These are phyloP conservation scores for Drosophila neonasuta DNA, from an alignment of 2,888 invertebrate species.

Conservation along the genomic window DNA sequence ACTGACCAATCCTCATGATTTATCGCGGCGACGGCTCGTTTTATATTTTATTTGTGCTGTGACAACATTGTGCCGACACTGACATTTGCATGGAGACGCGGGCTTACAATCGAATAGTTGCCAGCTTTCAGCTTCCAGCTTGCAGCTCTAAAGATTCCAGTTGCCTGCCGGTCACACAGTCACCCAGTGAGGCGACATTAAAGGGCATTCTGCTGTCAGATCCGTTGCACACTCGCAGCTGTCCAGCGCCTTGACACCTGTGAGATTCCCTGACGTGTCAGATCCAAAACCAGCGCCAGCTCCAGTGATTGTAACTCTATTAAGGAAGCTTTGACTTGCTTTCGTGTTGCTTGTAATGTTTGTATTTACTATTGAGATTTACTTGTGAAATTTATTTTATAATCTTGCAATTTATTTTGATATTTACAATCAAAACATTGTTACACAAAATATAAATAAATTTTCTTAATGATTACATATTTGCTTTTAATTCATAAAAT, in stretches of 20 bases:
- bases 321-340: slow-evolving; percentile 16
- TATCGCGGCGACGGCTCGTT: slow-evolving; percentile 70
- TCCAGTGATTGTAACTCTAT: slow-evolving; percentile 39
- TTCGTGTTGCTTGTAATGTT: neutral
- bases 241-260: slow-evolving; percentile 73
- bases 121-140: slow-evolving; percentile 1
- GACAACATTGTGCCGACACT: slow-evolving; percentile 66
- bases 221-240: slow-evolving; percentile 66
- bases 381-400: neutral
- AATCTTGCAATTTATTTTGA: slow-evolving; percentile 1
- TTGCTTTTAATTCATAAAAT: neutral
- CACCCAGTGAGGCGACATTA: slow-evolving; percentile 70
- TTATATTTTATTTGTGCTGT: slow-evolving; percentile 71
- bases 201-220: slow-evolving; percentile 81
- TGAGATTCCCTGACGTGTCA: slow-evolving; percentile 54
- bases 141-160: neutral
- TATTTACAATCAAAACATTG: neutral
- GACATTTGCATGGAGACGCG: slow-evolving; percentile 57
- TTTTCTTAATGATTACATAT: neutral
- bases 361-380: too few species aligned
- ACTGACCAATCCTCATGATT: slow-evolving; percentile 59
- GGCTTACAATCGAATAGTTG: slow-evolving; percentile 27
- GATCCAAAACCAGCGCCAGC: neutral
- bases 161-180: slow-evolving; percentile 10
- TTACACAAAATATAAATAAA: neutral